Evolutionary conservation across 2,797 vertebrate species (phyloP), one percentile per base, ranked within the genome.

Genomic region (Cygnus olor): DNA sequence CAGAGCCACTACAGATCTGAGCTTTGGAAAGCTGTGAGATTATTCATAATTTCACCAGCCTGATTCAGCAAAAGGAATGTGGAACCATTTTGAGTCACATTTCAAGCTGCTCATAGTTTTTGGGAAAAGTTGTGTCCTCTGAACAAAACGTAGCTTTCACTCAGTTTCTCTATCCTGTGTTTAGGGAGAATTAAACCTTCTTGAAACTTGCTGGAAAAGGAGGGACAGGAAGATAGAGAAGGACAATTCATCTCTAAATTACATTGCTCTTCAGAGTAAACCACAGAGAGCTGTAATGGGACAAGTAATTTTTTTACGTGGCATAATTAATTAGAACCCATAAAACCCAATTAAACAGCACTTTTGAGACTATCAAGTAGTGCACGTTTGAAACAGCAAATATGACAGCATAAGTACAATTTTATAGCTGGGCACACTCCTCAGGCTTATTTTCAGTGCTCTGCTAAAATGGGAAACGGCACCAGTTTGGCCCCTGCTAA

Each of bases 291-390:
- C 85, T 97, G 82, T 96, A 96, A 95, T 94, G 95, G 96, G 93
- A 95, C 92, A 94, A 95, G 96, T 83, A 93, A 93, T 96, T 96
- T 96, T 96, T 96, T 97, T 83, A 96, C 84, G 74, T 90, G 79
- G 28, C 71, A 94, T 96, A 97, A 96, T 97, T 97, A 97, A 97
- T 97, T 96, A 97, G 94, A 95, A 95, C 87, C 95, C 96, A 96
- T 96, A 96, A 97, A 96, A 96, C 82, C 95, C 96, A 97, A 97
- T 97, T 97, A 97, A 97, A 97, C 94, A 95, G 95, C 93, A 97
- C 96, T 97, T 97, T 95, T 91, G 97, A 97, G 96, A 97, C 96
- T 96, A 97, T 97, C 97, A 97, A 96, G 93, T 89, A 95, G 93
- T 95, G 85, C 93, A 94, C 83, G 87, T 93, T 96, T 96, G 95